Evolutionary conservation across 2,797 vertebrate species (phyloP), one percentile per base, ranked within the genome.

Genomic region (Simalia tracyae): DNA sequence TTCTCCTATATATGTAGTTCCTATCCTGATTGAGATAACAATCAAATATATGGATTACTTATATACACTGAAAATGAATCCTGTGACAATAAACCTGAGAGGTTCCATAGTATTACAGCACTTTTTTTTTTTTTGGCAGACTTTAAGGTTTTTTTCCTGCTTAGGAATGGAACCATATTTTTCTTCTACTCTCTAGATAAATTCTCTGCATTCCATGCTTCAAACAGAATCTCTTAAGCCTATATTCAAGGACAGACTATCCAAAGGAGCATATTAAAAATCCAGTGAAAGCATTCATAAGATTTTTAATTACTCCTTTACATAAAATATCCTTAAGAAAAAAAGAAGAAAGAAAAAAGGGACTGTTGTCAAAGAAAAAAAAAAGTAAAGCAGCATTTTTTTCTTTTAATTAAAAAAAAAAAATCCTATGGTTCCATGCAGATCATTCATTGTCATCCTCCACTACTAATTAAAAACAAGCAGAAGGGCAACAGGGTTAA

Each of bases 381-480:
- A 90, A 59, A 87, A 24, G 10, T 87, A 57, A 68, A 92, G 2
- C 6, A 89, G 57, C 12, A 7, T 54, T 54, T 54, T 61, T 81
- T 59, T 84, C 81, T 61, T 86, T 92, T 90, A 87, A 90, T 92
- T 87, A 87, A 87, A 92, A 81, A 57, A 76, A 76, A 36, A 36
- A 86, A 76, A 17, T 50, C 31, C 15, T 57, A 46, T 81, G 68
- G 59, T 90, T 86, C n/a, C 66, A 63, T 10, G 68, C 59, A 90
- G 68, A 92, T 92, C 89, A 84, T 81, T 92, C 66, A 90, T 81
- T 90, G 85, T 64, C 85, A 63, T 84, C 68, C 85, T 90, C 46
- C 19, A 11, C 57, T 87, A 84, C 89, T 90, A 92, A 92, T 92
- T 92, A 90, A 92, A 92, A 90, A 90, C 92, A 92, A 90, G 84